Evolutionary conservation across 1,140 invertebrate species (phyloP), one percentile per base, ranked within the genome.

Genomic region (Euwallacea similis): DNA sequence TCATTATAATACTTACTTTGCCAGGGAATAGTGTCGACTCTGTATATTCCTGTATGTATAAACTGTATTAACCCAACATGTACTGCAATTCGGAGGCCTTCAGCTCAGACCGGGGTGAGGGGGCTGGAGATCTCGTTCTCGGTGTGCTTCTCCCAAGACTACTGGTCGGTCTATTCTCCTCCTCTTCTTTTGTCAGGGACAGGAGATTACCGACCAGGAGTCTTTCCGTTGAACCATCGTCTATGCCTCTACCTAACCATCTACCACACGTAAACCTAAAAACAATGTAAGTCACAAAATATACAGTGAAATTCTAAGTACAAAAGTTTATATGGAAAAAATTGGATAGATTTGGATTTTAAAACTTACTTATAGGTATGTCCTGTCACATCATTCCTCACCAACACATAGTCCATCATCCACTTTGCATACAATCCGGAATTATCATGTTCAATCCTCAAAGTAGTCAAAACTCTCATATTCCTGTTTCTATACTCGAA

Each of bases 401-500:
- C 93, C 21, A 96, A 88, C 6, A 99, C 90, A 82, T 97, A 92
- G 77, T 99, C 97, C 0, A 99, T 89, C 84, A 97, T 89, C 96
- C 96, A 99, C 81, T 97, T 94, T 10, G 96, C 92, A 21, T 93
- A 95, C 10, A 95, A 84, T 7, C 95, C 96, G 16, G 88, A 88
- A 81, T 97, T 97, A 79, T 98, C 95, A 82, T 98, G 97, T 8
- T 97, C 97, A 74, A 99, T 96, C 64, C 96, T 86, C 66, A 99
- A 81, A 0, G 97, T 98, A 9, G 97, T 98, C 47, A 99, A 82
- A 7, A 98, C 87, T 0, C 98, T 98, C 42, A 99, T 84, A 83
- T 99, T 98, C 84, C 96, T 95, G 81, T 97, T 91, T 94, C 96
- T 93, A 82, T 97, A 95, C 64, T 94, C 91, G 81, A 98, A 94